These are phyloP conservation scores for Ianthella basta DNA, from an alignment of 37 sponge, comb jelly and placozoan species.

Conservation along the genomic window DNA sequence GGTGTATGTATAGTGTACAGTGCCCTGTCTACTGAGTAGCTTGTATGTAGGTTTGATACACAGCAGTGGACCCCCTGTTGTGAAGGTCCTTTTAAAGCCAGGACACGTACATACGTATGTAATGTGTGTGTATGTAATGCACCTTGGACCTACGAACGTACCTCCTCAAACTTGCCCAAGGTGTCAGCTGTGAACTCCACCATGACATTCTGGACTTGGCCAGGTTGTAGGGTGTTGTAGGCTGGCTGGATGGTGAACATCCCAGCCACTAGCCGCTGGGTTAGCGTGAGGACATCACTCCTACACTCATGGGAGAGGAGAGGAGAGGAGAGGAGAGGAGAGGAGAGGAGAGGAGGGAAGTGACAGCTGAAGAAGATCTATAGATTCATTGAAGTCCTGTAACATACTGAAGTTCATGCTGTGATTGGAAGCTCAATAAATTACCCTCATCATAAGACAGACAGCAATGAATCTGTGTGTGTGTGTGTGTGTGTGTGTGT, in stretches of 20 bases:
- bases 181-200: slow-evolving; percentile 92
- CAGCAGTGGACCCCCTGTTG: too few relatives aligned
- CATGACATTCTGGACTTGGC: slow-evolving; percentile 70
- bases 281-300: slow-evolving; percentile 72
- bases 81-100: too few relatives aligned
- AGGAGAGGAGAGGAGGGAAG: background rate
- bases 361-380: too few relatives aligned
- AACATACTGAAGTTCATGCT: too few relatives aligned
- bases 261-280: slow-evolving; percentile 75
- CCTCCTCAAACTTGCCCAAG: slow-evolving; percentile 78
- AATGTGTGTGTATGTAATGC: too few relatives aligned
- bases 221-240: slow-evolving; percentile 69
- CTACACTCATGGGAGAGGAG: slow-evolving; percentile 14
- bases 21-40: background rate
- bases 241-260: slow-evolving; percentile 91
- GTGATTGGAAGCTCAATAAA: too few relatives aligned
- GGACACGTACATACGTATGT: too few relatives aligned
- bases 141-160: too few relatives aligned
- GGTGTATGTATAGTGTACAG: background rate
- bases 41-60: background rate
- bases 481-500: too few relatives aligned
- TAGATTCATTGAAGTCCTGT: too few relatives aligned
- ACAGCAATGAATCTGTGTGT: too few relatives aligned
- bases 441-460: too few relatives aligned
- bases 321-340: background rate